phyloP scores from a whole-genome alignment of 1,140 invertebrate genomes.

The Drosophila equinoxialis region DNA sequence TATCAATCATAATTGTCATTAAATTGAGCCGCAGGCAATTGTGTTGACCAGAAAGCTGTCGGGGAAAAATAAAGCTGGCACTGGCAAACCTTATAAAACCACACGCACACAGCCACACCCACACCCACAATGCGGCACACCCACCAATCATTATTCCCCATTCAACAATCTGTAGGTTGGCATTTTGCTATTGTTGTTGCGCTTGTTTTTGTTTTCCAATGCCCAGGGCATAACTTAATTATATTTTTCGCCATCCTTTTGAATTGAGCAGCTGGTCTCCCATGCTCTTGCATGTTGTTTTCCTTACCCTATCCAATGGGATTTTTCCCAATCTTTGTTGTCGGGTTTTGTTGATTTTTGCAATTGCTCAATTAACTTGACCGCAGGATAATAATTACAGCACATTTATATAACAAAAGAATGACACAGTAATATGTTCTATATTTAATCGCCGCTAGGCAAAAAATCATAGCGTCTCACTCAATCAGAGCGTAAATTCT shows the following conservation, averaged over 20 bases:
- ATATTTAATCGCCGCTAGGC: conserved; percentile 3
- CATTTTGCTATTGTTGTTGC: conserved; percentile 27
- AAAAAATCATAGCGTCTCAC: not conserved
- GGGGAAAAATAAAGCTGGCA: not conserved
- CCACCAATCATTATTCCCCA: conserved; percentile 1
- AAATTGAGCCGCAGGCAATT: not conserved
- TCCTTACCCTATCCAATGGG: not conserved
- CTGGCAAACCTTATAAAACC: too few relatives aligned
- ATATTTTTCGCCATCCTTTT: conserved; percentile 52
- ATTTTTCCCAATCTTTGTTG: conserved; percentile 2
- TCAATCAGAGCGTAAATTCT: not conserved
- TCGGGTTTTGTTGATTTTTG: conserved; percentile 55
- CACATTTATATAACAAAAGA: conserved; percentile 25
- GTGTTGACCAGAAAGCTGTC: not conserved
- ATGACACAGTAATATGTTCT: conserved; percentile 6
- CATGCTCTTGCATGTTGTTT: not conserved
- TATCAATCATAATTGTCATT: conserved; percentile 25
- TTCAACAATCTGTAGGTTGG: conserved; percentile 4
- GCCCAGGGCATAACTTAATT: conserved; percentile 54
- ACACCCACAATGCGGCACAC: not conserved
- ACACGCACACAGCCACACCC: too few relatives aligned
- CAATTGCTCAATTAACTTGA: conserved; percentile 64
- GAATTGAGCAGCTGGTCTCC: conserved; percentile 15
- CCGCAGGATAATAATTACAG: conserved; percentile 57
- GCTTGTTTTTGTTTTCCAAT: conserved; percentile 42